Percentiles rank a stretch among this genome's conserved stretches.
Evolutionary conservation across 2,888 invertebrate species (phyloP).

Genomic region (Autographa pulchrina): DNA sequence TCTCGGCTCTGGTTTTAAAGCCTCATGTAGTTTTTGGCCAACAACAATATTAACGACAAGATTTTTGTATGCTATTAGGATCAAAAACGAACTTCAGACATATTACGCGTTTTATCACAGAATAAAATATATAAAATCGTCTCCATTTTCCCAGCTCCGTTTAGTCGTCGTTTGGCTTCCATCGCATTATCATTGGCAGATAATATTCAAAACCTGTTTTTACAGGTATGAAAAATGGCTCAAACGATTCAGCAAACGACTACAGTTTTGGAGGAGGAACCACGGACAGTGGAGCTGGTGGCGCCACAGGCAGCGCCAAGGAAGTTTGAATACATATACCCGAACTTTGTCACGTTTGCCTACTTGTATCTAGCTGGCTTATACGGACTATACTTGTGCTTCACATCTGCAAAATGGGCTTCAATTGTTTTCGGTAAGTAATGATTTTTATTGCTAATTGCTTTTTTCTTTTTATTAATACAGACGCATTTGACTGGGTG

Average conservation of each 20-base stretch:
- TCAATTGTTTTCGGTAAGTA: slow-evolving; percentile 67
- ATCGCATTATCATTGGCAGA: not conserved
- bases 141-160: too few species aligned
- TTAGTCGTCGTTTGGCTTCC: too few species aligned
- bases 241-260: slow-evolving; percentile 6
- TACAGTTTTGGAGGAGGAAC: slow-evolving; percentile 20
- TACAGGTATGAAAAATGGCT: slow-evolving; percentile 30
- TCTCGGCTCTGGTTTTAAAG: too few species aligned
- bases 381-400: slow-evolving; percentile 68
- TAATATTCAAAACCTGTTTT: slow-evolving; percentile 1
- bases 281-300: slow-evolving; percentile 30
- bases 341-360: slow-evolving; percentile 62
- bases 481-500: too few species aligned
- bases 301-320: slow-evolving; percentile 54
- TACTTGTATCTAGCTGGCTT: slow-evolving; percentile 68
- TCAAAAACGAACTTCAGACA: too few species aligned
- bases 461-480: not conserved
- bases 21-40: too few species aligned
- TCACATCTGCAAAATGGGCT: slow-evolving; percentile 67
- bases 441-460: slow-evolving; percentile 7
- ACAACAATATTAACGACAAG: slow-evolving; percentile 16
- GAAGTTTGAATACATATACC: slow-evolving; percentile 63
- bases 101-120: too few species aligned
- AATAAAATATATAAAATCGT: too few species aligned
- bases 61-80: too few species aligned